Evolutionary conservation across 1,140 invertebrate genomes (phyloP), one percentile per base, ranked within the genome.

Genomic region (Polypedilum vanderplanki): DNA sequence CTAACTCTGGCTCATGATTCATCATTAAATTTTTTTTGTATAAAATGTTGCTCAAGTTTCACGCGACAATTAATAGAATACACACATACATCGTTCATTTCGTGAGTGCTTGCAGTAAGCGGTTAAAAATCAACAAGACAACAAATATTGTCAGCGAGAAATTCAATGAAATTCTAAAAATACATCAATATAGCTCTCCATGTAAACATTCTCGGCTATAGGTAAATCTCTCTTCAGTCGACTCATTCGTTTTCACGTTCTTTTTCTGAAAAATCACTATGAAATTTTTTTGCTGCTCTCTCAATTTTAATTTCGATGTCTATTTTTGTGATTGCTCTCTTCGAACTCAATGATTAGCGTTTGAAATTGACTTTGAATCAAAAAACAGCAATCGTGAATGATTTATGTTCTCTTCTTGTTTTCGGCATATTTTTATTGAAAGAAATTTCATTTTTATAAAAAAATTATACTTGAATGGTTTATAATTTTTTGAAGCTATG

Each of bases 91-190:
- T 33, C 24, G 5, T 33, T 33, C 24, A 33, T 33, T 33, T 57
- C 46, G 46, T 57, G 46, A 57, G 46, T n/a, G 46, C 46, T 57
- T 57, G n/a, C 46, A 57, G 4, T 57, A 57, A 57, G 46, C 15
- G 5, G 24, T 33, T 33, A 33, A 33, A n/a, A 33, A 5, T 33
- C 5, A 33, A 33, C 24, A 33, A 33, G 24, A 33, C 24, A 33
- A 33, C 1, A 33, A 33, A 33, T 33, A 57, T 57, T 57, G 46
- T n/a, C 46, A 57, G 12, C 15, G 12, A n/a, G 5, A 33, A 33
- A 33, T 33, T n/a, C 24, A 33, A 57, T n/a, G 46, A 57, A 57
- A 46, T 46, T 57, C 46, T 57, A 57, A 57, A 57, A 57, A 57
- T 57, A 57, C 10, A 5, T 33, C 5, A 1, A 33, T 33, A 33